Evolutionary conservation across 1,140 invertebrate species (phyloP).

Genomic region (Mizuhopecten yessoensis): DNA sequence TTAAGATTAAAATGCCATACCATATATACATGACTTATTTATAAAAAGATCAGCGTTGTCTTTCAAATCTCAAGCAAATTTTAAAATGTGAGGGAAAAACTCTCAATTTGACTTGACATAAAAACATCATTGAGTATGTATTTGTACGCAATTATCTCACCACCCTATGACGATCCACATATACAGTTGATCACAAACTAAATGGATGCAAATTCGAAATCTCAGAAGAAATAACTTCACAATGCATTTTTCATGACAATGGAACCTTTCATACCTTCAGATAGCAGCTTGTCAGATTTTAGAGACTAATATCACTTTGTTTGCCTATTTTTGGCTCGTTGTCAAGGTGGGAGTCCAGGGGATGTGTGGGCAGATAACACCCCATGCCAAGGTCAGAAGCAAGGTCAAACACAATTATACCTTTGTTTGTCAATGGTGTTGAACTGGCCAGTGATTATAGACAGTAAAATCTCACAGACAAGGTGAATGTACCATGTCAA

Average conservation of each 20-base stretch:
- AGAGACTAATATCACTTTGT: not conserved
- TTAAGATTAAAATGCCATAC: no score
- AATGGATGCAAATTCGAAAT: not conserved
- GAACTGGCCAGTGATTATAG: not conserved
- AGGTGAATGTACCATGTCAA: not conserved
- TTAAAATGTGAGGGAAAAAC: no score
- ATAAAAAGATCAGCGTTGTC: no score
- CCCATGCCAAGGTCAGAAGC: not conserved
- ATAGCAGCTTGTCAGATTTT: slow-evolving; percentile 32
- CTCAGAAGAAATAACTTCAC: not conserved
- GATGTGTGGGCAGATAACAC: not conserved
- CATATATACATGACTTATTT: no score
- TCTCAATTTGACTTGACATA: no score
- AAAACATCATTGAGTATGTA: no score
- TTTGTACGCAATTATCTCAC: not conserved
- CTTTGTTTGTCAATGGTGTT: not conserved
- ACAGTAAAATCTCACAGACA: not conserved
- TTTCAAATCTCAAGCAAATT: no score
- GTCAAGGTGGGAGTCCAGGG: not conserved
- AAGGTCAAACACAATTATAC: slow-evolving; percentile 23
- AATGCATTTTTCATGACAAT: slow-evolving; percentile 20
- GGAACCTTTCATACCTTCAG: not conserved
- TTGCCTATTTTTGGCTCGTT: slow-evolving; percentile 5
- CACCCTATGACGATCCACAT: not conserved
- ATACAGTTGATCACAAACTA: not conserved